phyloP scores from a whole-genome alignment of 2,797 vertebrate genomes.

The Chaetodon trifasciatus region DNA sequence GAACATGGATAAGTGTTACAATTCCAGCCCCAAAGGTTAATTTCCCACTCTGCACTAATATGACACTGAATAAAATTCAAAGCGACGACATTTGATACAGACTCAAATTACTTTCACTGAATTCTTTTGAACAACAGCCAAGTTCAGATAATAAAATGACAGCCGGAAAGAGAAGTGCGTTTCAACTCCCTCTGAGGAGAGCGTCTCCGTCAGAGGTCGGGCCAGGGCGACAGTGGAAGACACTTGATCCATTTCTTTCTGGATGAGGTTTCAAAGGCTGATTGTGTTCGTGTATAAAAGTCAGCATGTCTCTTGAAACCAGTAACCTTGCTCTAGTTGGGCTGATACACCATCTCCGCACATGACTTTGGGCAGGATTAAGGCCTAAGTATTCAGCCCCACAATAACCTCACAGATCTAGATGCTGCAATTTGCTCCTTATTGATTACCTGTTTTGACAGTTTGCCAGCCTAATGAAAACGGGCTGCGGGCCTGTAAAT shows the following conservation, averaged over 20 bases:
- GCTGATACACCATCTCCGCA: conserved; percentile 25
- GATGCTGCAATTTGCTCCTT: conserved; percentile 59
- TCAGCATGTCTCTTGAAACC: conserved; percentile 10
- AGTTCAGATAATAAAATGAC: conserved; percentile 40
- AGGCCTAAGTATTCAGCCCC: conserved; percentile 31
- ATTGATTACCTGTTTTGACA: conserved; percentile 94
- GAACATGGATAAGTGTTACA: conserved; percentile 49
- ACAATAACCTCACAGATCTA: conserved; percentile 53
- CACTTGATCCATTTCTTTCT: background rate
- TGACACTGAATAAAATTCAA: conserved; percentile 66
- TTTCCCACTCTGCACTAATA: conserved; percentile 64
- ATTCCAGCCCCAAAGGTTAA: conserved; percentile 72
- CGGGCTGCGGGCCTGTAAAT: conserved; percentile 95
- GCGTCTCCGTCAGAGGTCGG: background rate
- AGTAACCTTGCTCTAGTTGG: conserved; percentile 18
- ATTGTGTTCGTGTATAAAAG: background rate
- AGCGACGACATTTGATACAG: conserved; percentile 71
- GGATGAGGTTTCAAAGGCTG: conserved; percentile 11
- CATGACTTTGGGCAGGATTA: conserved; percentile 53
- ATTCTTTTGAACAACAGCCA: conserved; percentile 48
- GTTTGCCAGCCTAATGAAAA: conserved; percentile 99
- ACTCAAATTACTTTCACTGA: conserved; percentile 64
- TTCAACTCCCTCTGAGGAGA: conserved; percentile 9
- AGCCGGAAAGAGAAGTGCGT: conserved; percentile 1
- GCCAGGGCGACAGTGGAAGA: background rate